Evolutionary conservation across 2,797 vertebrate species (phyloP).

Genomic region (Botia kubotai): DNA sequence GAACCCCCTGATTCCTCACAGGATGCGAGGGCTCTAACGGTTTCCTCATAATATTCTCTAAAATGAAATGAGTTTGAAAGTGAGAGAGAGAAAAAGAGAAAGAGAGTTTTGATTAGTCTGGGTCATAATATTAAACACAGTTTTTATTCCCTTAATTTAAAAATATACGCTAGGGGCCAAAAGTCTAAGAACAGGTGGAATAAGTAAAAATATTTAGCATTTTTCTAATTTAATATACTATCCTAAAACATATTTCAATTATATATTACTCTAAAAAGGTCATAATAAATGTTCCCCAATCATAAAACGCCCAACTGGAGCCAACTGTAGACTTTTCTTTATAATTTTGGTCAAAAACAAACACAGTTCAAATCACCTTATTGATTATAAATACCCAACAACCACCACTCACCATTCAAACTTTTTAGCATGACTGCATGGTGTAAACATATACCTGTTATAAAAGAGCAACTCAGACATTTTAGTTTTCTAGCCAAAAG

Average conservation of each 20-base stretch:
- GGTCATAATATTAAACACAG: background rate
- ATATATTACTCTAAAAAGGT: too few species aligned
- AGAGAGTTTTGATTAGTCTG: slow-evolving; percentile 3
- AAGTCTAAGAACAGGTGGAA: too few species aligned
- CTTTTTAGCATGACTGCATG: background rate
- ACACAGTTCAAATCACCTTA: too few species aligned
- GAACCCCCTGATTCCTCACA: slow-evolving; percentile 69
- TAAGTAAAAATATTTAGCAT: too few species aligned
- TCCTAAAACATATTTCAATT: too few species aligned
- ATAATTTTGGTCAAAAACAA: too few species aligned
- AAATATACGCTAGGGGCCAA: too few species aligned
- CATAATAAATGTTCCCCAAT: too few species aligned
- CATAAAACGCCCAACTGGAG: too few species aligned
- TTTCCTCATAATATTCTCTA: slow-evolving; percentile 81
- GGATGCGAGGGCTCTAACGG: slow-evolving; percentile 74
- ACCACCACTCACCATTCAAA: background rate
- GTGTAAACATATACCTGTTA: background rate
- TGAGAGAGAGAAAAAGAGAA: background rate
- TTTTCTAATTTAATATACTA: too few species aligned
- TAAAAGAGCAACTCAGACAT: background rate
- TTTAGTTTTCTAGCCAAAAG: background rate
- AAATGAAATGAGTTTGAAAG: slow-evolving; percentile 51
- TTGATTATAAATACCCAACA: too few species aligned
- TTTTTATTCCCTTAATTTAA: background rate
- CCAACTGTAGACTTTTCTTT: too few species aligned